Conservation (phyloP, 1,140 invertebrate genomes). For the Drosophila nebulosa region DNA sequence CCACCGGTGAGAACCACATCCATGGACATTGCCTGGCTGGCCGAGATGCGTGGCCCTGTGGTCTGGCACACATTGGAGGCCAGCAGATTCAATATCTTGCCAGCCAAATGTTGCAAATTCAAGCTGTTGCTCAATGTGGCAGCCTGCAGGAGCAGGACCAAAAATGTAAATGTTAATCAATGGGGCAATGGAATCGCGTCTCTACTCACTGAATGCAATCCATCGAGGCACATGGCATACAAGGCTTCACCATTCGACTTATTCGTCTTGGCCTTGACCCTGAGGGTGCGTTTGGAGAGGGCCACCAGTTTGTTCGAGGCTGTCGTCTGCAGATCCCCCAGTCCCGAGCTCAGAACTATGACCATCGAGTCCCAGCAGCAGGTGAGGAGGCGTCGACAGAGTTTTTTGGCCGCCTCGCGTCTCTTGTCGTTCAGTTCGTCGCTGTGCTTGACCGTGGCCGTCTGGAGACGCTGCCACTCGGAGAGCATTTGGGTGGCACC, state of each 20-base stretch:
- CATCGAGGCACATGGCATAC: slow-evolving; percentile 92
- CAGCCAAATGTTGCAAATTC: slow-evolving; percentile 87
- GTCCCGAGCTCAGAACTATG: slow-evolving; percentile 90
- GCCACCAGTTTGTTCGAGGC: slow-evolving; percentile 82
- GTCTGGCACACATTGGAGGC: slow-evolving; percentile 80
- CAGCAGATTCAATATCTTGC: slow-evolving; percentile 77
- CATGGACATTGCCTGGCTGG: slow-evolving; percentile 94
- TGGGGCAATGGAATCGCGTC: neutral
- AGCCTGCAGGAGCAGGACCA: slow-evolving; percentile 81
- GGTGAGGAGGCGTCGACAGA: slow-evolving; percentile 87
- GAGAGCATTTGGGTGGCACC: slow-evolving; percentile 90
- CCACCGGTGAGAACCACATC: slow-evolving; percentile 89
- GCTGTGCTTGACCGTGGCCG: slow-evolving; percentile 85
- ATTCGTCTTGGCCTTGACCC: slow-evolving; percentile 82
- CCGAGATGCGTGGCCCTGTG: slow-evolving; percentile 87
- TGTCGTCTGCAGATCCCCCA: slow-evolving; percentile 84
- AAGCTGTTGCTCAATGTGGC: slow-evolving; percentile 88
- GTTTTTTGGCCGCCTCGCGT: slow-evolving; percentile 86
- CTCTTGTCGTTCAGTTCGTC: slow-evolving; percentile 82
- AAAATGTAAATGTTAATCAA: neutral
- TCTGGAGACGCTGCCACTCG: slow-evolving; percentile 91
- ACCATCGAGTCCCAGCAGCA: slow-evolving; percentile 96
- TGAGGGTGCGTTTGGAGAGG: slow-evolving; percentile 82
- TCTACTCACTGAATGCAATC: slow-evolving; percentile 91
- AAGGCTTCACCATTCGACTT: slow-evolving; percentile 86